A percentile compares a stretch with the other conserved stretches of the same genome.
phyloP scores from a whole-genome alignment of 1,140 invertebrate species.

The Prorops nasuta region DNA sequence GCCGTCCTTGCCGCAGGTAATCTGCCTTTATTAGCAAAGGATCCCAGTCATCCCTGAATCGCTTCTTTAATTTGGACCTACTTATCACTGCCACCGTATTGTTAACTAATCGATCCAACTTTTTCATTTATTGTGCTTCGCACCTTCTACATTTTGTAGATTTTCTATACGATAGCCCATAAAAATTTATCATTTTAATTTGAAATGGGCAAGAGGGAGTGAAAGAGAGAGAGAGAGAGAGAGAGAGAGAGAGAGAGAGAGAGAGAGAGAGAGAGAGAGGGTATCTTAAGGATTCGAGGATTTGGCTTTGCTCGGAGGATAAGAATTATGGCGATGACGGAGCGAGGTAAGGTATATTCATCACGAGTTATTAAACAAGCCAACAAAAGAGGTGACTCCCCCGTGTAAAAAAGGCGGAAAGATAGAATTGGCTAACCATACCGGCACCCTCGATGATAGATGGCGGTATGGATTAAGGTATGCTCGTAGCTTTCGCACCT shows the following conservation, averaged over 20 bases:
- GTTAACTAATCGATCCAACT: no score
- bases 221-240: no score
- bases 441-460: slow-evolving; percentile 51
- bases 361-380: slow-evolving; percentile 55
- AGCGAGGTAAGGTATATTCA: slow-evolving; percentile 46
- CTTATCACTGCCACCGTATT: no score
- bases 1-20: no score
- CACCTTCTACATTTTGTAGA: no score
- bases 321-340: slow-evolving; percentile 19
- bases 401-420: slow-evolving; percentile 25
- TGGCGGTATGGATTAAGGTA: slow-evolving; percentile 46
- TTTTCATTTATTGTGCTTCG: no score
- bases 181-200: slow-evolving; percentile 31
- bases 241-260: no score
- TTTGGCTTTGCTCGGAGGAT: slow-evolving; percentile 14
- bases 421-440: slow-evolving; percentile 54
- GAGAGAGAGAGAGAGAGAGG: slow-evolving; percentile 17
- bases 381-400: slow-evolving; percentile 43
- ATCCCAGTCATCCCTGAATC: no score
- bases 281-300: slow-evolving; percentile 20
- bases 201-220: slow-evolving; percentile 17
- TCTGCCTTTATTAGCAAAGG: no score
- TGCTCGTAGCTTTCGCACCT: background rate
- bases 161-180: no score
- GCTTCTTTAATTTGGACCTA: no score